These are phyloP conservation scores for Aplysina aerophoba DNA, from an alignment of 37 sponge, comb jelly and placozoan species.

Conservation along the genomic window DNA sequence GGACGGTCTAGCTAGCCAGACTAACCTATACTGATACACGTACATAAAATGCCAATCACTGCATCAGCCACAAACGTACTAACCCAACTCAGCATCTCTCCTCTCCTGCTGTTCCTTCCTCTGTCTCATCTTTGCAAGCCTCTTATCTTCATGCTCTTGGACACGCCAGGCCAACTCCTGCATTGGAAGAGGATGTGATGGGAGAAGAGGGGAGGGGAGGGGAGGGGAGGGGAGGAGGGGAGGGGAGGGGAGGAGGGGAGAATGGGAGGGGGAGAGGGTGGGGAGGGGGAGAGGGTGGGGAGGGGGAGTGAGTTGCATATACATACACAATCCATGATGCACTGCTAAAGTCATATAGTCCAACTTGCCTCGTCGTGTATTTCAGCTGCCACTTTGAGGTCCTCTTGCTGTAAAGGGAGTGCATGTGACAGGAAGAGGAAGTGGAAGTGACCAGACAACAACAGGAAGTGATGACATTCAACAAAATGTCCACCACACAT, in stretches of 20 bases:
- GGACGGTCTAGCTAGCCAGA: too few species aligned
- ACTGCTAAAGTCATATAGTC: too few species aligned
- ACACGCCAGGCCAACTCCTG: slow-evolving; percentile 22
- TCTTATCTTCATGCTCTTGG: slow-evolving; percentile 3
- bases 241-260: background rate
- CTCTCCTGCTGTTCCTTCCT: slow-evolving; percentile 9
- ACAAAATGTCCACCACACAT: background rate
- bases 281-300: background rate
- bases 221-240: background rate
- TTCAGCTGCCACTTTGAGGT: background rate
- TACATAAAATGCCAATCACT: too few species aligned
- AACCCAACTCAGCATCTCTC: slow-evolving; percentile 32
- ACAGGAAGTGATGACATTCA: slow-evolving; percentile 16
- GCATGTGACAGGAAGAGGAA: background rate
- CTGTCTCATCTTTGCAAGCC: slow-evolving; percentile 13
- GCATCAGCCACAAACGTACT: too few species aligned
- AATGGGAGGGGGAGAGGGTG: background rate
- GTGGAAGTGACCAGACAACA: background rate
- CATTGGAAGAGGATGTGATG: background rate
- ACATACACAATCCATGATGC: too few species aligned
- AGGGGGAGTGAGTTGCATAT: background rate
- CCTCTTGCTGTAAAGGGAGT: background rate
- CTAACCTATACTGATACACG: too few species aligned
- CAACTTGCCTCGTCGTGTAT: slow-evolving; percentile 7
- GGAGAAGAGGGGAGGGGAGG: too few species aligned